Evolutionary conservation across 2,113 vertebrate species (phyloP), one percentile per base, ranked within the genome.

Genomic region (Micronycteris hirsuta): DNA sequence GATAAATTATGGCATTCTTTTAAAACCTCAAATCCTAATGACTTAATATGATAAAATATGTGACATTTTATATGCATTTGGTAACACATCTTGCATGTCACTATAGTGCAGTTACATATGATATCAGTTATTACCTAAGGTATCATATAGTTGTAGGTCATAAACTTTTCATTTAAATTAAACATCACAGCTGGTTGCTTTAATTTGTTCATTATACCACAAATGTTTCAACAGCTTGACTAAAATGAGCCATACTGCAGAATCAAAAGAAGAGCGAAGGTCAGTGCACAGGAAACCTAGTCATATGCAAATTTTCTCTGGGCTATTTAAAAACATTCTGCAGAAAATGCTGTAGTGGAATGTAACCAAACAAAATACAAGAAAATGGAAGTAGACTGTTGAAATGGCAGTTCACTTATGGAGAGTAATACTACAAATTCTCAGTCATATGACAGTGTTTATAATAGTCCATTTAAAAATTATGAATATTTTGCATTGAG

Each of bases 181-280:
- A 98, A 96, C 97, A 98, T 97, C 98, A 98, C 98, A 98, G 98
- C 98, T 98, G 98, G 98, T 98, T 98, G 98, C 97, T 97, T 98
- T 98, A 98, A 98, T 98, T 97, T 98, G 98, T 98, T 94, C 97
- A 98, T 98, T 98, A 98, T 97, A 95, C 96, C 97, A 97, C 98
- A 98, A 98, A 98, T 98, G 98, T 98, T 98, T 98, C 97, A 98
- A 97, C 98, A 98, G 98, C 98, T 98, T 98, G 98, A 97, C 91
- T 97, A 98, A 98, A 98, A 98, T 97, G 97, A 98, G 96, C 97
- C 97, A 97, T 98, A 97, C 98, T 97, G 97, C 87, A 96, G 93
- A 98, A 96, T 97, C 96, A 86, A 89, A 97, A 96, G 91, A 98
- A 96, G 98, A 98, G 92, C 82, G 0, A 97, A 98, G 98, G 98